A percentile compares a stretch with the other conserved stretches of the same genome.
phyloP scores from a whole-genome alignment of 2,113 vertebrate species.

The Thomomys bottae region DNA sequence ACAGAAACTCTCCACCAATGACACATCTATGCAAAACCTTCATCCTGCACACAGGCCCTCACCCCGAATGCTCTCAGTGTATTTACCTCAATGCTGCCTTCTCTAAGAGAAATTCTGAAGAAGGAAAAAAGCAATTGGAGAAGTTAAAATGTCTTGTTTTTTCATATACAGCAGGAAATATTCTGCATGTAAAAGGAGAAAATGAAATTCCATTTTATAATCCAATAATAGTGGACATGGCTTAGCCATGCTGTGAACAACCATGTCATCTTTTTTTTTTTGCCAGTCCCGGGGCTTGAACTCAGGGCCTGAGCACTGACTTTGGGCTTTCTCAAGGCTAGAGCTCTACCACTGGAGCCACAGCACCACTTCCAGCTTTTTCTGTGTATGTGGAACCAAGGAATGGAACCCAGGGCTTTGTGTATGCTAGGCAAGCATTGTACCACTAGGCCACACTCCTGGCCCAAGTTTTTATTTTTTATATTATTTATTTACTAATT shows the following conservation, averaged over 20 bases:
- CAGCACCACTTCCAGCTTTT: too few relatives aligned
- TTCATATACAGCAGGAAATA: not conserved
- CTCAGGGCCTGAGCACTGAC: too few relatives aligned
- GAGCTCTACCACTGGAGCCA: too few relatives aligned
- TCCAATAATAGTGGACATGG: not conserved
- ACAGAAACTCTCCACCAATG: not conserved
- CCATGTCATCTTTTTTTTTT: not conserved
- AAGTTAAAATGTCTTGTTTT: not conserved
- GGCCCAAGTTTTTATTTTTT: too few relatives aligned
- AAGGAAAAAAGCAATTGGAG: not conserved
- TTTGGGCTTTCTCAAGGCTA: too few relatives aligned
- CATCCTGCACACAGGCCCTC: not conserved
- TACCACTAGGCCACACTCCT: too few relatives aligned
- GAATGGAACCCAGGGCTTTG: too few relatives aligned
- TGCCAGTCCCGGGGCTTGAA: too few relatives aligned
- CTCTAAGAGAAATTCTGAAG: not conserved
- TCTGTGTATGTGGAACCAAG: too few relatives aligned
- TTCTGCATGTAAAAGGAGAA: not conserved
- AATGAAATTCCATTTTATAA: not conserved
- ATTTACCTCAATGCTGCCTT: not conserved
- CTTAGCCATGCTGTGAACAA: conserved; percentile 15
- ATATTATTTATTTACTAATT: too few relatives aligned
- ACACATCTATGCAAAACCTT: not conserved
- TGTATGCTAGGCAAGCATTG: too few relatives aligned
- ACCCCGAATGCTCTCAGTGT: not conserved